Percentiles rank a stretch among this genome's conserved stretches.
These are phyloP conservation scores for Turnix velox DNA, from an alignment of 2,113 vertebrate species.

Conservation along the genomic window DNA sequence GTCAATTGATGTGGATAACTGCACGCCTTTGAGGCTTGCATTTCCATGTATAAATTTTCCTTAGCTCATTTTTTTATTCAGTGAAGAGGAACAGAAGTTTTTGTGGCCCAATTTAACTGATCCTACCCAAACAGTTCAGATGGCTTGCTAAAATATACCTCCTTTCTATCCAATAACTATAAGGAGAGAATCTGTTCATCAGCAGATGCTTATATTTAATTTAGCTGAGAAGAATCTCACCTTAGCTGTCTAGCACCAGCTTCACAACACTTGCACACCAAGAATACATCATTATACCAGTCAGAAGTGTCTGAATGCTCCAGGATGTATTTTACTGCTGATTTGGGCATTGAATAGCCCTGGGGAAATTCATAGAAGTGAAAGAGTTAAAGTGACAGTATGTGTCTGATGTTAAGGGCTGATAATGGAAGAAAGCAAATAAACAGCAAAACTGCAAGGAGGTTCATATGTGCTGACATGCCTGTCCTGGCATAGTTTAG, in stretches of 20 bases:
- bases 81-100: background rate
- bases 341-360: background rate
- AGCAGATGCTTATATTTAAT: background rate
- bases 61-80: background rate
- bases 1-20: background rate
- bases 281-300: background rate
- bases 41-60: background rate
- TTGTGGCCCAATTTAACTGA: background rate
- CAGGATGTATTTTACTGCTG: background rate
- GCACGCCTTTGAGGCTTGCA: background rate
- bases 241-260: background rate
- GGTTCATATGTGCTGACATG: background rate
- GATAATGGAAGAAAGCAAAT: background rate
- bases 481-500: background rate
- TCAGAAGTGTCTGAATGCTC: background rate
- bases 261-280: background rate
- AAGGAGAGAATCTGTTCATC: background rate
- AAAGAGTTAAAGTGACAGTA: background rate
- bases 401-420: background rate
- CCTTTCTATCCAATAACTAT: background rate
- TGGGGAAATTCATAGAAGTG: accelerated
- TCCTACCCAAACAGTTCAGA: background rate
- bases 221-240: background rate
- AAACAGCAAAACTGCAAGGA: background rate
- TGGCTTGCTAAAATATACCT: background rate